Percentiles rank a stretch among this genome's conserved stretches.
Conservation (phyloP, 2,113 vertebrate species). For the Burhinus bistriatus region DNA sequence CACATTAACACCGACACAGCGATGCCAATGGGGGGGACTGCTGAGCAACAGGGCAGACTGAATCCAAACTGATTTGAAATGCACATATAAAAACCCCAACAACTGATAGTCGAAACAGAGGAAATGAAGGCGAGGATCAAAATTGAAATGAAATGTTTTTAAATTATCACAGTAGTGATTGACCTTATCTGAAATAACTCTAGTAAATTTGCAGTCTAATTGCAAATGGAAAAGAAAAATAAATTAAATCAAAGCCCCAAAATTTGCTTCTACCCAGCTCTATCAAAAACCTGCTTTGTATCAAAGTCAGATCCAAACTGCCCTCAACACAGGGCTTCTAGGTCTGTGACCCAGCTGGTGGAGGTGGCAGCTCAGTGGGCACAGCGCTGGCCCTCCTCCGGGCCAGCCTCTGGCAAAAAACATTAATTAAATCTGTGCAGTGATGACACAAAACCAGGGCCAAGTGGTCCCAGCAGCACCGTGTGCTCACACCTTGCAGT, state of each 20-base stretch:
- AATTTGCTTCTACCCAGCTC: neutral
- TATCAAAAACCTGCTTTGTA: neutral
- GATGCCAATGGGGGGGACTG: neutral
- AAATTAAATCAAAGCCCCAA: neutral
- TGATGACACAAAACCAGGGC: neutral
- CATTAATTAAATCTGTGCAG: neutral
- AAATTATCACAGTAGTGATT: neutral
- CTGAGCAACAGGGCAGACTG: neutral
- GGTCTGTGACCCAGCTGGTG: neutral
- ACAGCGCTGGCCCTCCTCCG: accelerated
- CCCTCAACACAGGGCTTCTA: neutral
- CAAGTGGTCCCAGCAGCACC: accelerated
- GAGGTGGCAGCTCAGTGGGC: neutral
- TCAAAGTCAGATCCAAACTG: neutral
- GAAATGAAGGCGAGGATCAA: neutral
- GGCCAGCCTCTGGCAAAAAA: neutral
- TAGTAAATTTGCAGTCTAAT: neutral
- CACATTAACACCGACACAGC: neutral
- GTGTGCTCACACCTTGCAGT: accelerated
- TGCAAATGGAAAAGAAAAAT: neutral
- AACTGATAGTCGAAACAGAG: neutral
- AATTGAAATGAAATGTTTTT: neutral
- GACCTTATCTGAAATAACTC: neutral
- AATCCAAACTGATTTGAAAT: neutral
- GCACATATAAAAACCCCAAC: neutral